Evolutionary conservation across 2,797 vertebrate species (phyloP).

Genomic region (Anomalospiza imberbis): DNA sequence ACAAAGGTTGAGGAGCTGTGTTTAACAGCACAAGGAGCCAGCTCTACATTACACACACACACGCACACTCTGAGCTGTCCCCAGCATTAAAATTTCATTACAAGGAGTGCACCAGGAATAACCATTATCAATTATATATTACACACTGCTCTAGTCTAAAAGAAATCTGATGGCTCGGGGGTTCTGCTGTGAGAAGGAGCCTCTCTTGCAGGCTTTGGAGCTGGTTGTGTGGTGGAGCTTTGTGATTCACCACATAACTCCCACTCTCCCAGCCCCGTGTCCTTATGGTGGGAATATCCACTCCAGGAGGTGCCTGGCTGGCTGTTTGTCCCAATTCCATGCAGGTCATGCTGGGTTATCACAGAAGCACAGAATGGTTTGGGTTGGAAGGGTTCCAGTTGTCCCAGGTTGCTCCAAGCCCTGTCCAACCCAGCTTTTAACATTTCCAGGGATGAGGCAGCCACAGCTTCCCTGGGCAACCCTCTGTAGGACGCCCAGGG

Average conservation of each 20-base stretch:
- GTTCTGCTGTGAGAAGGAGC: neutral
- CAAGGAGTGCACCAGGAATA: slow-evolving; percentile 57
- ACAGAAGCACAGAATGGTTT: neutral
- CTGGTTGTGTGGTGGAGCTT: neutral
- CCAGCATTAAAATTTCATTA: slow-evolving; percentile 61
- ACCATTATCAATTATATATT: slow-evolving; percentile 62
- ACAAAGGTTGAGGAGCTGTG: neutral
- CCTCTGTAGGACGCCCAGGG: neutral
- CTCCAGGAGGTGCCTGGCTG: neutral
- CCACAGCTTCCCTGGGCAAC: neutral
- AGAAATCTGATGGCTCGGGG: neutral
- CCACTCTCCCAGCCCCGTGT: neutral
- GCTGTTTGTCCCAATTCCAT: neutral
- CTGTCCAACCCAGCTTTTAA: neutral
- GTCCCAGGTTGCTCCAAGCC: neutral
- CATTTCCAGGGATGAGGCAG: neutral
- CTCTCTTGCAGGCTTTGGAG: neutral
- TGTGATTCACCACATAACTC: neutral
- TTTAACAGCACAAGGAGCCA: neutral
- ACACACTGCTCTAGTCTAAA: neutral
- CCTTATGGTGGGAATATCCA: neutral
- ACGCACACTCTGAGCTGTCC: neutral
- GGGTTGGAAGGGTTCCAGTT: neutral
- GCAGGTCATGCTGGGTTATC: neutral
- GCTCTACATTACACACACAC: neutral